Evolutionary conservation across 2,797 vertebrate species (phyloP).

Genomic region (Mormyrus proboscirostris): DNA sequence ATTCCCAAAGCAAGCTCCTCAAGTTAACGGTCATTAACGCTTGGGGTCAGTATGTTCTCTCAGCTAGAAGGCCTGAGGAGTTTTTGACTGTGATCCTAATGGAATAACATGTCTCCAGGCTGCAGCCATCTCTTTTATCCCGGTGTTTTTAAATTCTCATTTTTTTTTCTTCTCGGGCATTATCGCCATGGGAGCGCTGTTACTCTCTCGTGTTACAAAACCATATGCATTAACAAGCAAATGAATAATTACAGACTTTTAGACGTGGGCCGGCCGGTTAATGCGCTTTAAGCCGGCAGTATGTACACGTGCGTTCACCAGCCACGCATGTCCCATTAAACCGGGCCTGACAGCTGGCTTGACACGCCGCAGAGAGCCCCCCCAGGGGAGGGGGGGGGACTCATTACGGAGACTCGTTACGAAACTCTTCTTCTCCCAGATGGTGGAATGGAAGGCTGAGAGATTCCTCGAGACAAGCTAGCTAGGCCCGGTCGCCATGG

Average conservation of each 20-base stretch:
- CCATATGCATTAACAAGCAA: neutral
- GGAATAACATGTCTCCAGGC: neutral
- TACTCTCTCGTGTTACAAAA: neutral
- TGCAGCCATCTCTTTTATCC: neutral
- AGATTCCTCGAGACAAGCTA: conserved; percentile 31
- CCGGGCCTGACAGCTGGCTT: neutral
- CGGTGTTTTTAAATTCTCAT: neutral
- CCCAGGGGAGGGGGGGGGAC: neutral
- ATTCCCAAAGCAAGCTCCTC: neutral
- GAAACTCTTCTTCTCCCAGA: conserved; percentile 25
- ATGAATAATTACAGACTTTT: conserved; percentile 3
- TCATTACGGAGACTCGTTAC: conserved; percentile 21
- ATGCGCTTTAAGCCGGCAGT: neutral
- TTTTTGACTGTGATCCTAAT: neutral
- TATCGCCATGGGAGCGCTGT: neutral
- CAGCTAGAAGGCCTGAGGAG: neutral
- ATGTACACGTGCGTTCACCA: neutral
- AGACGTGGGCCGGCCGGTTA: neutral
- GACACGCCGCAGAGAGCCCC: neutral
- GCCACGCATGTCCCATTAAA: neutral
- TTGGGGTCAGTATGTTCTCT: neutral
- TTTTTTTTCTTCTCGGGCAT: neutral
- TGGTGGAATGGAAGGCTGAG: conserved; percentile 19
- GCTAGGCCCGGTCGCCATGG: conserved; percentile 37
- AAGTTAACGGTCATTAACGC: neutral